Evolutionary conservation across 2,888 invertebrate species (phyloP), one percentile per base, ranked within the genome.

Genomic region (Acanthosepion lycidas): DNA sequence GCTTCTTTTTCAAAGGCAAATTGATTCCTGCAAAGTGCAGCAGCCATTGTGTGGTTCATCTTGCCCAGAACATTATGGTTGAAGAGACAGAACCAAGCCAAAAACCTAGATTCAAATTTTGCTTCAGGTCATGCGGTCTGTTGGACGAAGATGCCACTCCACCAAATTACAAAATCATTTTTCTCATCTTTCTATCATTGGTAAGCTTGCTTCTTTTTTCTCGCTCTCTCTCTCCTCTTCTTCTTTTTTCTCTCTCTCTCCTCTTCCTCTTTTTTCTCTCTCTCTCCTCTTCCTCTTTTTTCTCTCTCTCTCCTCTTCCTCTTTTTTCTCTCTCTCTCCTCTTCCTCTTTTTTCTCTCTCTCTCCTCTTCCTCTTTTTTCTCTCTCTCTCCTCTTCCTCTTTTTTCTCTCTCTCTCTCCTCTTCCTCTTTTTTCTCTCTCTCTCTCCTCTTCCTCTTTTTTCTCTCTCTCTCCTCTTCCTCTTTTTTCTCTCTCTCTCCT

Each of bases 111-210:
- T 33, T 94, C 94, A 95, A 95, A 94, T 59, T 93, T 91, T 92
- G 93, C 49, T 94, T 95, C 4, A 96, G 95, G 91, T 95, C 95
- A 59, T 94, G 96, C 18, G 95, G 95, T 94, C 94, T 96, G 23
- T 95, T 96, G 48, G 95, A 96, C 59, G 95, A 96, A 95, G 96
- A 95, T n/a, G 96, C 96, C 28, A 96, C 96, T 26, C 96, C 95
- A 48, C 96, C 96, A 0, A 95, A 96, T 94, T 96, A 96, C 96
- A 96, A 96, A 95, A 92, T 95, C 55, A 95, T 96, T 48, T 95
- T 95, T 64, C 95, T 96, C 15, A 95, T 96, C 48, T 96, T 96
- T 91, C 92, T 96, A n/a, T 96, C 96, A 91, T 59, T 96, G 96
- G 96, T 96, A 95, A 95, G 95, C 95, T 6, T 23, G 4, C 23